Conservation (phyloP, 1,140 invertebrate species). For the Mamestra configurata region DNA sequence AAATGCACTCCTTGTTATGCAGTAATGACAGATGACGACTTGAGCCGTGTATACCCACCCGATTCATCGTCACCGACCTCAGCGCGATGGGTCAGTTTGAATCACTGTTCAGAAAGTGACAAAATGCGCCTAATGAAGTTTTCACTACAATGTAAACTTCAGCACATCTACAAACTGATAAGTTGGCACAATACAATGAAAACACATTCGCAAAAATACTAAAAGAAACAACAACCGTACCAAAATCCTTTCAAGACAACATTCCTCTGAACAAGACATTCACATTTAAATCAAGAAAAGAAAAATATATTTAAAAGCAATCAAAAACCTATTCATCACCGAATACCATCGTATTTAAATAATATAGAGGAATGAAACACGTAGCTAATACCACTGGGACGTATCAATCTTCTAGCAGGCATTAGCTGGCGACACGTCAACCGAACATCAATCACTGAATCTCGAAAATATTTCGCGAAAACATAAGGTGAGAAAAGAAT, state of each 20-base stretch:
- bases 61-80: no score
- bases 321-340: conserved; percentile 46
- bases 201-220: not conserved
- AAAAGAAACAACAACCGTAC: not conserved
- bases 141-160: no score
- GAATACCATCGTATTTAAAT: conserved; percentile 40
- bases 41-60: no score
- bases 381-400: conserved; percentile 25
- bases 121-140: no score
- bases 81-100: no score
- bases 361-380: conserved; percentile 39
- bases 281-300: conserved; percentile 2
- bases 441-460: conserved; percentile 49
- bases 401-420: conserved; percentile 50
- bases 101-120: no score
- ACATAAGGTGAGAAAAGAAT: conserved; percentile 37
- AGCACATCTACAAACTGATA: no score
- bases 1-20: no score
- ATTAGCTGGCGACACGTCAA: conserved; percentile 39
- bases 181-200: no score
- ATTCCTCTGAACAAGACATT: not conserved
- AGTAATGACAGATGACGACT: no score
- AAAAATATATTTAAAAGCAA: conserved; percentile 39
- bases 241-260: no score
- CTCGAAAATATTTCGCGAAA: conserved; percentile 40